Evolutionary conservation across 2,113 vertebrate species (phyloP).

Genomic region (Ageneiosus marmoratus): DNA sequence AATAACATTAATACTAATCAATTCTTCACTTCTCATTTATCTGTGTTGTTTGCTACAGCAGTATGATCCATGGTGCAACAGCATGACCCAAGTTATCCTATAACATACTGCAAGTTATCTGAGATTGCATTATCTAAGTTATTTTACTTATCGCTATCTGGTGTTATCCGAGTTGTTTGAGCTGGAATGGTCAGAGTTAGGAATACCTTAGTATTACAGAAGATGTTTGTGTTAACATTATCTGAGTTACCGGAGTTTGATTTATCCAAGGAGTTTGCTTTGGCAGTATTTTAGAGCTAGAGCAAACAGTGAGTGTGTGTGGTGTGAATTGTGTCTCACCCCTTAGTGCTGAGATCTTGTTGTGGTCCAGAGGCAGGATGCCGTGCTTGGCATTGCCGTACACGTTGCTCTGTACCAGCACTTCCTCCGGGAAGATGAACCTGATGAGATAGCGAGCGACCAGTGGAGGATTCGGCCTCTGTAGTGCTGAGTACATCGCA

Average conservation of each 20-base stretch:
- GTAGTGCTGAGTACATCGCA: conserved; percentile 66
- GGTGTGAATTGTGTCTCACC: conserved; percentile 62
- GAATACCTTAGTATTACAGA: background rate
- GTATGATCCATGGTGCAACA: background rate
- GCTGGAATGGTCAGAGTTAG: background rate
- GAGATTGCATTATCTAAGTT: no score
- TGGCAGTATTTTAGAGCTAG: background rate
- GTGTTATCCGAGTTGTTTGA: no score
- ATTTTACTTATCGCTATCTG: no score
- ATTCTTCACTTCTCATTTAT: no score
- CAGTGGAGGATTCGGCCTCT: conserved; percentile 67
- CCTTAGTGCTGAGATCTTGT: conserved; percentile 76
- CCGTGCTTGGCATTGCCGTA: conserved; percentile 68
- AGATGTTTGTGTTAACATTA: background rate
- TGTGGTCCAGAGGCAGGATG: conserved; percentile 68
- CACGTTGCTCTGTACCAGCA: conserved; percentile 73
- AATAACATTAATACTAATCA: background rate
- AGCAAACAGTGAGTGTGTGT: background rate
- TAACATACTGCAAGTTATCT: background rate
- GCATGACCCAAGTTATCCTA: background rate
- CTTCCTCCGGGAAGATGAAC: conserved; percentile 74
- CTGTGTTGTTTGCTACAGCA: background rate
- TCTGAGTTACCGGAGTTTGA: background rate
- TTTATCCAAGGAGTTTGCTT: background rate
- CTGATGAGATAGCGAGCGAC: conserved; percentile 75